phyloP scores from a whole-genome alignment of 2,888 invertebrate species.

The Pollenia amentaria region DNA sequence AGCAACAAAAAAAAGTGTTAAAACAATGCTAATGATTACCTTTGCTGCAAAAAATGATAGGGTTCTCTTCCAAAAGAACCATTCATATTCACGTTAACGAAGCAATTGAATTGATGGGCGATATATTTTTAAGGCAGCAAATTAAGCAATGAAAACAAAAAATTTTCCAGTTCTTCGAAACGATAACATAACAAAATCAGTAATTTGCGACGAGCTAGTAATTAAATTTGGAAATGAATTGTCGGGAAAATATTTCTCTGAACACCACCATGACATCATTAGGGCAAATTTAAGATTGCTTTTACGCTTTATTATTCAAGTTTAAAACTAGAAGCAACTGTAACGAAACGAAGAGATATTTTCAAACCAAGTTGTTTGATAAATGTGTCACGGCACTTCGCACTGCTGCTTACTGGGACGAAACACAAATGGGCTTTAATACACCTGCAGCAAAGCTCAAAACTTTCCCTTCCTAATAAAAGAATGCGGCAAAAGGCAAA shows the following conservation, averaged over 20 bases:
- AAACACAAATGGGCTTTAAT: too few relatives aligned
- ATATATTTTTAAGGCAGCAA: not conserved
- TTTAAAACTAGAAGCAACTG: not conserved
- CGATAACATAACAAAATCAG: not conserved
- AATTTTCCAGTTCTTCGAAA: not conserved
- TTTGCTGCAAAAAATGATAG: too few relatives aligned
- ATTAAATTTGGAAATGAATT: constrained; percentile 1
- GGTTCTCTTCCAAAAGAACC: too few relatives aligned
- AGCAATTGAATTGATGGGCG: not conserved
- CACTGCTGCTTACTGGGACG: too few relatives aligned
- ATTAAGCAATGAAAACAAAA: not conserved
- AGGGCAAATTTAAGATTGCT: not conserved
- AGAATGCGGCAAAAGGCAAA: too few relatives aligned
- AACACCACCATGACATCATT: constrained; percentile 19
- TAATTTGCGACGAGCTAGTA: not conserved
- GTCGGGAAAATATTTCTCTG: not conserved
- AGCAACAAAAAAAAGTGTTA: too few relatives aligned
- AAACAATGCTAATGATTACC: too few relatives aligned
- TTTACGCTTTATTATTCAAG: not conserved
- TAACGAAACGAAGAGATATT: constrained; percentile 1
- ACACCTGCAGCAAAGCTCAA: too few relatives aligned
- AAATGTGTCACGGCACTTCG: not conserved
- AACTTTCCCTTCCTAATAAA: too few relatives aligned
- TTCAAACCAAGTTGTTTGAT: not conserved
- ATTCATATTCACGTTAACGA: too few relatives aligned